Base-by-base conservation (phyloP, 1,140 invertebrate genomes). In the Monomorium pharaonis region DNA sequence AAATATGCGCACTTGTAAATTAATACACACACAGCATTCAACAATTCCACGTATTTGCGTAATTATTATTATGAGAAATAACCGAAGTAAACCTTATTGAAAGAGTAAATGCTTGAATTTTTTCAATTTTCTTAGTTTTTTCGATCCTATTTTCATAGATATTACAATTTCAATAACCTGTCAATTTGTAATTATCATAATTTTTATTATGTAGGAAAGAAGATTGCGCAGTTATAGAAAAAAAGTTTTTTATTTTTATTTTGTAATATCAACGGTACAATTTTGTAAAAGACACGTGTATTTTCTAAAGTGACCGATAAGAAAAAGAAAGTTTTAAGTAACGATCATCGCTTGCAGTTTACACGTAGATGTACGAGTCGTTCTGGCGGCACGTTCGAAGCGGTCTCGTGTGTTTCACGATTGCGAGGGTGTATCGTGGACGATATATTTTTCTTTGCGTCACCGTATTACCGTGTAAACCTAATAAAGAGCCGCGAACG, bases 381-480 rank as follows among this genome's bases (percentile, higher is more conserved):
- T 30, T 24, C 18, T 9, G 30, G 9, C 44, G n/a, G 47, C 49
- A 65, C 18, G 27, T 44, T 69, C 54, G 72, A 42, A 24, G 63
- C 65, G 65, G n/a, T 81, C 33, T 69, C 24, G 49, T 75, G 83
- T 58, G 84, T 89, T 86, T 83, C 76, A 62, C 70, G 87, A 56
- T 51, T 10, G 30, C 51, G 51, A 85, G 49, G 70, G 62, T 88
- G 69, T 78, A 75, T 75, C 54, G 62, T 49, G 77, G 58, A 86
- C 80, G 84, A 89, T 89, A 89, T 89, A 89, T 89, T 89, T 89
- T 89, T 89, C 88, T 89, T 89, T 33, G 88, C 42, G 84, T 67
- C n/a, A 12, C 85, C 49, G 62, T 90, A 90, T 90, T 85, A 84
- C 85, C 88, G 81, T 87, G 89, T 90, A 90, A 90, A 90, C 89